Base-by-base conservation (phyloP, 2,797 vertebrate genomes). In the Carapus acus region DNA sequence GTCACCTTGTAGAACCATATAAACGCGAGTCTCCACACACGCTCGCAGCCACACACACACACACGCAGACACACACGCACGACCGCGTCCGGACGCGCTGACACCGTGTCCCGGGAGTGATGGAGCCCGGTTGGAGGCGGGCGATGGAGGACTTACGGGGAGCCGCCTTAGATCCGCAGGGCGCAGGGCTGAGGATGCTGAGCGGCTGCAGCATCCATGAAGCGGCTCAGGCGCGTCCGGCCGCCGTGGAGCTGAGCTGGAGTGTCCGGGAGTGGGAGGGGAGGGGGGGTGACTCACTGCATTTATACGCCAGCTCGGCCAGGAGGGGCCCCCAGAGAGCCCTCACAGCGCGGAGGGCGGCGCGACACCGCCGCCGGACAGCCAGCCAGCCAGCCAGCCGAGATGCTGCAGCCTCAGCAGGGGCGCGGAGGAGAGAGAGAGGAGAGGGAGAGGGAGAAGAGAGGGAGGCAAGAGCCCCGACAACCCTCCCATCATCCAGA, bases 161-260 rank as follows among this genome's bases (percentile, higher is more conserved):
- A 20, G 58, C 56, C 13, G 65, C 15, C 73, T 66, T 56, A 75
- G 56, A 71, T 77, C 74, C 72, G 68, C 76, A 75, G 79, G 79
- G 77, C 58, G 63, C 69, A 62, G 69, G 65, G 36, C 59, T 69
- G 79, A 79, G 78, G 85, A 87, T 85, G 84, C 84, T 82, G 79
- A 65, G 68, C 34, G 68, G 77, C 74, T 73, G 77, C 67, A 83
- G 81, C 81, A 83, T 88, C 84, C 86, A 85, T 85, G 79, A 71
- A 85, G 77, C 73, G 52, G 72, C 67, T 64, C 36, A 65, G 64
- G 62, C 71, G 78, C 75, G 73, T 65, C 67, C 65, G 84, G 77
- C 71, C 67, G 71, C 72, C 64, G 79, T 72, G 62, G 68, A 55
- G 62, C 58, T 54, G 47, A n/a, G n/a, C n/a, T n/a, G n/a, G n/a